Evolutionary conservation across 2,113 vertebrate species (phyloP).

Genomic region (Myotis yumanensis): DNA sequence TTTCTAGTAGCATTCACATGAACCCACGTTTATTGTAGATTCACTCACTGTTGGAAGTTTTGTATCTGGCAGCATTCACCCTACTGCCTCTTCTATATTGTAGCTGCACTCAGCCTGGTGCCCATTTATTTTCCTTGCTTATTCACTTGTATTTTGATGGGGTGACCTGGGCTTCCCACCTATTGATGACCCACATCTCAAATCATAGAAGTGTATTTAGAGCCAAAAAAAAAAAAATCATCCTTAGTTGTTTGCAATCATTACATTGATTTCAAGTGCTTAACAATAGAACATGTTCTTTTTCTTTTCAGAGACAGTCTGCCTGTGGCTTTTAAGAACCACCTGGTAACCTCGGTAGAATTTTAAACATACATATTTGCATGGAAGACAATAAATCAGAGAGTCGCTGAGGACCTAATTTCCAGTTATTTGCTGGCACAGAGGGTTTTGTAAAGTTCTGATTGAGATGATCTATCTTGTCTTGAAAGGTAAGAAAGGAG

Average conservation of each 20-base stretch:
- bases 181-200: background rate
- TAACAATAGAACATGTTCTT: background rate
- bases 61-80: background rate
- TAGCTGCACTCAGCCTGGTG: background rate
- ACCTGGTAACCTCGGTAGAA: background rate
- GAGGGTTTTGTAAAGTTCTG: background rate
- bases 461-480: background rate
- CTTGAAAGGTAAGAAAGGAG: background rate
- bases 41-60: background rate
- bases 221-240: background rate
- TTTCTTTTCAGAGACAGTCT: slow-evolving; percentile 13
- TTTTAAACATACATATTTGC: background rate
- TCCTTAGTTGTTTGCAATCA: background rate
- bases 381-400: background rate
- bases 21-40: background rate
- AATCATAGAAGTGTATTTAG: background rate
- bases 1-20: background rate
- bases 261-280: background rate
- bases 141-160: background rate
- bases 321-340: background rate
- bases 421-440: background rate
- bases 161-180: background rate
- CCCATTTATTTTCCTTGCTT: background rate
- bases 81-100: background rate
- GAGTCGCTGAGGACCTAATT: slow-evolving; percentile 1